These are phyloP conservation scores for Sebastes miniatus DNA, from an alignment of 2,797 vertebrate genomes.

Conservation along the genomic window DNA sequence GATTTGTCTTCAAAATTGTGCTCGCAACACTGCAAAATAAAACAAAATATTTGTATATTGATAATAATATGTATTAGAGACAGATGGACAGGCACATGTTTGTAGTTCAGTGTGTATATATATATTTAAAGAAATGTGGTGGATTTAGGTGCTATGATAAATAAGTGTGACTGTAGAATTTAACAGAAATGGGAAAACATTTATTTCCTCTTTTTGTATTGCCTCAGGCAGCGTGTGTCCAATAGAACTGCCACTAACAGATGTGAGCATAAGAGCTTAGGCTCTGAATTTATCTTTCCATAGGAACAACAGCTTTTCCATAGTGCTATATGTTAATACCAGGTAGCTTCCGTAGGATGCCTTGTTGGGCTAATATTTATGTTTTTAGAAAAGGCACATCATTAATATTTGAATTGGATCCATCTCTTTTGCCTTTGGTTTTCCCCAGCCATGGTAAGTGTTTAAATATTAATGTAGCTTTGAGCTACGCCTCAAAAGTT, in stretches of 20 bases:
- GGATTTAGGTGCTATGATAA: background rate
- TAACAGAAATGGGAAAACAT: background rate
- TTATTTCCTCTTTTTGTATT: background rate
- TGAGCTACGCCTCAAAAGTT: constrained; percentile 37
- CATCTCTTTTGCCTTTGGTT: constrained; percentile 43
- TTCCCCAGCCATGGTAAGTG: constrained; percentile 15
- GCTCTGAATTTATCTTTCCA: background rate
- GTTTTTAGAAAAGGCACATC: constrained; percentile 43
- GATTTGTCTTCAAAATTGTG: constrained; percentile 10
- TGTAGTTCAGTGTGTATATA: background rate
- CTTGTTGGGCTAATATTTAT: constrained; percentile 44
- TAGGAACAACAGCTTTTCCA: constrained; percentile 3
- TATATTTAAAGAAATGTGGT: background rate
- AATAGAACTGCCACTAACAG: background rate
- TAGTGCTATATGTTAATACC: background rate
- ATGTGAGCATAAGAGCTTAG: background rate
- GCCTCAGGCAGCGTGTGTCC: constrained; percentile 3
- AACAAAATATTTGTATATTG: background rate
- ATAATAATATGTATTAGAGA: background rate
- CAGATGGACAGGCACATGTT: background rate
- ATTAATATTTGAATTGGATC: constrained; percentile 70
- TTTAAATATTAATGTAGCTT: constrained; percentile 63
- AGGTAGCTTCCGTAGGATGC: background rate
- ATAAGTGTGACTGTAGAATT: background rate
- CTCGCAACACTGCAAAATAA: background rate